Evolutionary conservation across 2,888 invertebrate species (phyloP), one percentile per base, ranked within the genome.

Genomic region (Drosophila anomelani): DNA sequence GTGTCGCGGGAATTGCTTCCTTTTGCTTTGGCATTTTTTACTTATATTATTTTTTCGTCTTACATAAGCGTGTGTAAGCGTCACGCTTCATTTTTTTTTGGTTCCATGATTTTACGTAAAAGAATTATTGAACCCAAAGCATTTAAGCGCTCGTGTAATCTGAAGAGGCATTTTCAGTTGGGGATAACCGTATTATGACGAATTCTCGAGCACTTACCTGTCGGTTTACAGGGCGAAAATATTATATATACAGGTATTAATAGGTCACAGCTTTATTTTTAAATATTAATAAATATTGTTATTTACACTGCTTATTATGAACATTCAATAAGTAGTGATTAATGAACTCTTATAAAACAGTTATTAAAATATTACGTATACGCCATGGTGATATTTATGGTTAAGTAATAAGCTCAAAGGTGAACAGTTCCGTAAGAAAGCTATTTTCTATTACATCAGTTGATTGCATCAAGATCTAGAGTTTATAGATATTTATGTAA

Each of bases 101-200:
- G 32, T 12, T 58, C 26, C 12, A 26, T 41, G 17, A 23, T 23
- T 59, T 38, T 53, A 66, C 46, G 54, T 64, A 39, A 66, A 51
- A 47, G 53, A 55, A 44, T 62, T 70, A 43, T 73, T 73, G 63
- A 61, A 58, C 46, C 34, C 53, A 51, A 43, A 39, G 66, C 77
- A 66, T 55, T 61, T 53, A 34, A 64, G 51, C 43, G 46, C 10
- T 51, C 15, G 26, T 69, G 74, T 51, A 76, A 81, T 62, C 8
- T 23, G 77, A 75, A n/a, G 41, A 80, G 39, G 55, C 29, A 49
- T 56, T 81, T 77, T 77, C 61, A 64, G 76, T 64, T 75, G 79
- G 77, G 80, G 75, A 81, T 72, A 72, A 57, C 79, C 82, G 77
- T 17, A 57, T 66, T 62, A 77, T 81, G 85, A 81, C 77, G 79